Conservation (phyloP, 2,888 invertebrate species). For the Morpho deidamia region DNA sequence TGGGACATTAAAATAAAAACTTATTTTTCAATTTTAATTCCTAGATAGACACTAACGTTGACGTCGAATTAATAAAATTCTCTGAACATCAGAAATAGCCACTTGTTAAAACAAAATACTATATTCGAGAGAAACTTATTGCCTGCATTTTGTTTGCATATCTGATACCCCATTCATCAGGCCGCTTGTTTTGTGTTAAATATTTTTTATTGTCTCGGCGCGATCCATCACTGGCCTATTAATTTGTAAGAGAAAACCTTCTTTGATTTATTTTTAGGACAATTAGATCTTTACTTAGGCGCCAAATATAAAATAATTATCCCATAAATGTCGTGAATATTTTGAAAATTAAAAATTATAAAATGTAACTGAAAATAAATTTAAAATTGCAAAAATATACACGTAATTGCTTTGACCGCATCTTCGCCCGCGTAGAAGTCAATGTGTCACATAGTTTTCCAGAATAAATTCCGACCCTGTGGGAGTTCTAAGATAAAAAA, state of each 20-base stretch:
- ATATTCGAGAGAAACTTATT: slow-evolving; percentile 42
- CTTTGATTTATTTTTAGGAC: background rate
- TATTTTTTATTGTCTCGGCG: slow-evolving; percentile 20
- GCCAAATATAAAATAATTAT: too few species aligned
- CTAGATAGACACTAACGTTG: background rate
- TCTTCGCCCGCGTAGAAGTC: too few species aligned
- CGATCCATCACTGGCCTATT: slow-evolving; percentile 22
- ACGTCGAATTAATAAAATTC: background rate
- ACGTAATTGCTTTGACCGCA: too few species aligned
- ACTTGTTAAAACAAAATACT: slow-evolving; percentile 25
- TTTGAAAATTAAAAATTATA: too few species aligned
- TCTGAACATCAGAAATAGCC: slow-evolving; percentile 26
- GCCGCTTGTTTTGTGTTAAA: slow-evolving; percentile 18
- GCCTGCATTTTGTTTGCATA: slow-evolving; percentile 58
- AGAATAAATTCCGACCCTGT: too few species aligned
- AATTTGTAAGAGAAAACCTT: slow-evolving; percentile 5
- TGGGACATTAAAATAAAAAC: too few species aligned
- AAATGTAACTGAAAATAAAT: too few species aligned
- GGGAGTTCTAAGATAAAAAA: too few species aligned
- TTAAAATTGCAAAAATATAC: too few species aligned
- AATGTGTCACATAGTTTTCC: too few species aligned
- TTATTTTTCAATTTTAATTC: too few species aligned
- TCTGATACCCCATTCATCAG: slow-evolving; percentile 60
- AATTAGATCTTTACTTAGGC: background rate
- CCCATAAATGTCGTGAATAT: too few species aligned